Evolutionary conservation across 2,113 vertebrate genomes (phyloP), one percentile per base, ranked within the genome.

Genomic region (Xyrauchen texanus): DNA sequence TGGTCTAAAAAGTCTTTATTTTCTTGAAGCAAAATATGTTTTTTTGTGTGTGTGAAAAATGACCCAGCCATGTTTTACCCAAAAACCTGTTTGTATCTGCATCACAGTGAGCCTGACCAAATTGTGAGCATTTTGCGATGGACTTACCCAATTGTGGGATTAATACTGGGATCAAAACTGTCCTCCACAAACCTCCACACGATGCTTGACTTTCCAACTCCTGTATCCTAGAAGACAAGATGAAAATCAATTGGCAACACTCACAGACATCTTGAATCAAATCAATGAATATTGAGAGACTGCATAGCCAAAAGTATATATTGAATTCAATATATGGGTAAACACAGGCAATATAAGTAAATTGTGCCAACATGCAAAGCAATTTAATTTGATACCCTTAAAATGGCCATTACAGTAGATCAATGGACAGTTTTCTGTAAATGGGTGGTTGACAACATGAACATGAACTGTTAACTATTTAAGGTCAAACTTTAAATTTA

Each of bases 141-240:
- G n/a, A 89, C 96, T 95, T 89, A 99, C 98, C 97, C 97, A 88
- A 98, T 98, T 81, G 98, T 99, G 42, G 96, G 96, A 86, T 95
- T 98, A 84, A 98, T 97, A 87, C 96, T 97, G 92, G 97, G 96
- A 85, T 98, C 96, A 86, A 99, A 99, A 87, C 96, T 96, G 82
- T 98, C 98, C 89, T 98, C 96, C 68, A 98, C 97, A 75, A 98
- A 99, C 52, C 97, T 92, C 88, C 96, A 98, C 83, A 98, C 96
- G 0, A 99, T 98, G 87, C 98, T 99, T 0, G 97, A 98, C 87
- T 99, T 99, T 78, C 98, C 98, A 79, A 98, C 98, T 4, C 96
- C 98, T 0, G 96, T 98, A 87, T 99, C 98, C 98, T 99, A 68
- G 8, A 88, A 93, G 5, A 85, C 42, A 88, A 82, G 69, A n/a